Evolutionary conservation across 1,140 invertebrate species (phyloP), one percentile per base, ranked within the genome.

Genomic region (Acyrthosiphon pisum): DNA sequence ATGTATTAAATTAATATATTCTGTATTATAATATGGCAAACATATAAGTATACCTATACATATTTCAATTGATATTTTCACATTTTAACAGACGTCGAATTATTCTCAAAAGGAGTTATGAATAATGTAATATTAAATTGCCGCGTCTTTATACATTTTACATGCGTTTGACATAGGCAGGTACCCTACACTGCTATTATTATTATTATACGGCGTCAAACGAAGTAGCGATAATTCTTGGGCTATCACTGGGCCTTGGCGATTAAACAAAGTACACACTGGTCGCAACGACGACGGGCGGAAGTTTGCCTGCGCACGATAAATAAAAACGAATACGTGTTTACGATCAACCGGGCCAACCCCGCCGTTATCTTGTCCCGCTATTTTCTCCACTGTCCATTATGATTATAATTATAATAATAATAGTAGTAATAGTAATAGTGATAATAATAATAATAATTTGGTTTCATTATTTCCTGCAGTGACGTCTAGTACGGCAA

Each of bases 401-500:
- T 48, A 48, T 48, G 86, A 87, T 87, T 87, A 87, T 87, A 48
- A 87, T 87, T 50, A 87, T 87, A 87, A 48, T 87, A 48, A 86
- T 86, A 46, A 87, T 87, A 46, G 30, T 46, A 46, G 23, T 41
- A 23, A 44, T 84, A 44, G 44, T 84, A 26, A 30, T 84, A 84
- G 11, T 26, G 26, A 4, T 44, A 26, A 84, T 44, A 41, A 83
- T 50, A n/a, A 89, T 89, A 89, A 89, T 89, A 89, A 56, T 89
- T 89, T 23, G 88, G 88, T 89, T 89, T 56, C 88, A 37, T 89
- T 56, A 89, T 89, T 89, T 89, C 48, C 50, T 53, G 48, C 23
- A 50, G 88, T 56, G 88, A 89, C 88, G 88, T 41, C 48, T 56
- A 44, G 68, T 37, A 20, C 46, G 76, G 91, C 48, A 41, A 93